Conservation (phyloP, 2,888 invertebrate species). For the Pomacea canaliculata region DNA sequence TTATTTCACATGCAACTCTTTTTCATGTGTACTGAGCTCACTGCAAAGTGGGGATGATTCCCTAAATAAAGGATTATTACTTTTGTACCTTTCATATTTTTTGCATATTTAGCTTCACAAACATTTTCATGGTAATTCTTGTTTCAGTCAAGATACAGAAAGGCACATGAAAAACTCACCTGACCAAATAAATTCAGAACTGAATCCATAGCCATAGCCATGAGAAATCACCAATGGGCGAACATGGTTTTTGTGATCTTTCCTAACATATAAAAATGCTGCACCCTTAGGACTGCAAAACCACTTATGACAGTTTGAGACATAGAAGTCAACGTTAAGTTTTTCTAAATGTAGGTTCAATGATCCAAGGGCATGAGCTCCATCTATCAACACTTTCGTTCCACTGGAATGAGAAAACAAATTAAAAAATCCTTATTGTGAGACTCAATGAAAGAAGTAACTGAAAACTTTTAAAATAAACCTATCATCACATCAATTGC, state of each 20-base stretch:
- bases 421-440: too few species aligned
- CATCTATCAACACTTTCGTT: constrained; percentile 62
- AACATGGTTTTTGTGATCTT: constrained; percentile 46
- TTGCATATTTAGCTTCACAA: too few species aligned
- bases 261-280: constrained; percentile 64
- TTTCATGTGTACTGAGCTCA: too few species aligned
- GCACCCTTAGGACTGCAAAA: constrained; percentile 65
- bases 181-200: constrained; percentile 68
- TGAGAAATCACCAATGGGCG: constrained; percentile 65
- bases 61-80: too few species aligned
- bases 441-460: too few species aligned
- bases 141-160: too few species aligned
- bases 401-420: constrained; percentile 1
- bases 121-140: too few species aligned
- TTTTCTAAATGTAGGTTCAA: constrained; percentile 47
- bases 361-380: constrained; percentile 66
- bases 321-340: constrained; percentile 64
- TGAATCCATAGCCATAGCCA: constrained; percentile 67
- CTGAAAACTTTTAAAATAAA: too few species aligned
- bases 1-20: too few species aligned
- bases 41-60: too few species aligned
- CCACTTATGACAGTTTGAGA: constrained; percentile 68
- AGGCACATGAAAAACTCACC: constrained; percentile 40
- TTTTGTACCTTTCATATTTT: too few species aligned
- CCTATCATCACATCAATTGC: background rate